Conservation (phyloP, 1,140 invertebrate species). For the Acromyrmex echinatior region DNA sequence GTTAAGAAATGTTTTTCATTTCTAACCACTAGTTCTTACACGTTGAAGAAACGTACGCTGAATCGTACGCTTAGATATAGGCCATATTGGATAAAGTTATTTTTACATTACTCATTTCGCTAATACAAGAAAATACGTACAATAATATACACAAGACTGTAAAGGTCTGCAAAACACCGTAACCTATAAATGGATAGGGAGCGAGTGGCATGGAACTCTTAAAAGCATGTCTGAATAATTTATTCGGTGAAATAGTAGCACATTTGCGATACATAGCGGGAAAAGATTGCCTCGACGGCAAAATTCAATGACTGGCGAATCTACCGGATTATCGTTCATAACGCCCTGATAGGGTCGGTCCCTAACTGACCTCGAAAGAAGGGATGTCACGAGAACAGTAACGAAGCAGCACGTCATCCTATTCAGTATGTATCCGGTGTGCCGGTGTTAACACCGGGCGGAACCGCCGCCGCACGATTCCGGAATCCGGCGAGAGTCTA, state of each 20-base stretch:
- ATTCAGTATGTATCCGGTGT: slow-evolving; percentile 69
- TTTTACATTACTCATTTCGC: too few relatives aligned
- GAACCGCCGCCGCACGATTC: slow-evolving; percentile 69
- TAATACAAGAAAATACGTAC: neutral
- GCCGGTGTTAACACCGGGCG: slow-evolving; percentile 69
- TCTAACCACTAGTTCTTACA: too few relatives aligned
- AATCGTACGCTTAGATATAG: too few relatives aligned
- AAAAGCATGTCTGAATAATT: slow-evolving; percentile 52
- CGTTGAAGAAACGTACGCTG: too few relatives aligned
- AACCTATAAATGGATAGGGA: neutral
- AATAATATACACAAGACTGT: neutral
- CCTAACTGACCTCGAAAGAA: slow-evolving; percentile 66
- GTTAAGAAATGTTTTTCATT: too few relatives aligned
- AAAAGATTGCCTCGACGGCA: slow-evolving; percentile 1
- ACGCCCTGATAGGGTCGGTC: slow-evolving; percentile 31
- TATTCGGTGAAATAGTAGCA: slow-evolving; percentile 24
- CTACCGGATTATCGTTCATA: slow-evolving; percentile 55
- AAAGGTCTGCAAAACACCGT: neutral
- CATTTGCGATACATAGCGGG: slow-evolving; percentile 30
- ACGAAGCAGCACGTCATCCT: slow-evolving; percentile 50
- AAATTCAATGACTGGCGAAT: slow-evolving; percentile 57
- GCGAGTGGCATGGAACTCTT: neutral
- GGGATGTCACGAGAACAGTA: slow-evolving; percentile 46
- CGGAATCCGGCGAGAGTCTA: slow-evolving; percentile 68
- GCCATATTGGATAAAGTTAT: neutral